These are phyloP conservation scores for Philhelius pedissequus DNA, from an alignment of 2,888 invertebrate genomes.

Conservation along the genomic window DNA sequence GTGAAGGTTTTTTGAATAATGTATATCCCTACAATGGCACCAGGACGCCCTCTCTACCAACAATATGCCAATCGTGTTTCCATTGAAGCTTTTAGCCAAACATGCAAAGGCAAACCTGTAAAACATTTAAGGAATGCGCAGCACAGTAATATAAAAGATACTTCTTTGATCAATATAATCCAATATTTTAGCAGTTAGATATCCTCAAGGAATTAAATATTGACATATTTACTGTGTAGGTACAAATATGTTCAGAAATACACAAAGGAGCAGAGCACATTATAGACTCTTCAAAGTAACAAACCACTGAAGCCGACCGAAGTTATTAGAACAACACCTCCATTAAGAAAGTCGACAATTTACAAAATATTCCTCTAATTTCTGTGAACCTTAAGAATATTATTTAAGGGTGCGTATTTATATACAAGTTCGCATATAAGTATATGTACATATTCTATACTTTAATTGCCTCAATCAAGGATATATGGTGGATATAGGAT, in stretches of 20 bases:
- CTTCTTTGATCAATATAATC: conserved; percentile 19
- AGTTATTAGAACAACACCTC: too few species aligned
- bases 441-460: too few species aligned
- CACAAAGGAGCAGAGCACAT: neutral
- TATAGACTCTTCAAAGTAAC: neutral
- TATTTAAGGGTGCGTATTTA: too few species aligned
- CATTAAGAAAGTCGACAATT: too few species aligned
- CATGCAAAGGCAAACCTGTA: conserved; percentile 14
- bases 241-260: neutral
- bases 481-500: too few species aligned
- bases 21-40: neutral
- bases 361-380: too few species aligned
- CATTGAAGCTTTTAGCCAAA: neutral
- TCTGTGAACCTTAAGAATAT: too few species aligned
- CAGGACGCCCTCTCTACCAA: neutral
- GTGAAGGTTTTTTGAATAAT: conserved; percentile 5
- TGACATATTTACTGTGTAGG: neutral
- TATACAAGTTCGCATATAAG: too few species aligned
- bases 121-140: neutral
- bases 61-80: neutral
- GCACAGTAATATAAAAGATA: neutral
- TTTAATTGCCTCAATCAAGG: too few species aligned
- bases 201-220: neutral
- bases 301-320: too few species aligned
- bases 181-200: neutral